These are phyloP conservation scores for Aphelocoma coerulescens DNA, from an alignment of 2,113 vertebrate species.

Conservation along the genomic window DNA sequence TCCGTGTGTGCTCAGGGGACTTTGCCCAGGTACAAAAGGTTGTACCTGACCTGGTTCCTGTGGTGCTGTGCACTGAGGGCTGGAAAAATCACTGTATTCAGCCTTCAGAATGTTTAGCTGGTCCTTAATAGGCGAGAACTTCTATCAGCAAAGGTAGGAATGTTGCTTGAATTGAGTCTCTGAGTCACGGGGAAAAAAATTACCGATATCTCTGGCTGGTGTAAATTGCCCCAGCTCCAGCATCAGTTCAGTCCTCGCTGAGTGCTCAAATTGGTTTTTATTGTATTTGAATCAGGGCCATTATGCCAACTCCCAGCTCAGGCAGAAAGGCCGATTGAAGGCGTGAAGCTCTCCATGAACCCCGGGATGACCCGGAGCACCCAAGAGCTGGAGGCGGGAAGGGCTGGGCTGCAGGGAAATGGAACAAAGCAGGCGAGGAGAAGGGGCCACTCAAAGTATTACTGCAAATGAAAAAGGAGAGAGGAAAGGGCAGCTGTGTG, in stretches of 20 bases:
- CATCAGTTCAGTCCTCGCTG: not conserved
- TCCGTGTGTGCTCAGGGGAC: rapidly evolving
- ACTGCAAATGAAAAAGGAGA: not conserved
- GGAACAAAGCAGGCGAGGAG: not conserved
- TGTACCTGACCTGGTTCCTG: not conserved
- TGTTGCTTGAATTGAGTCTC: not conserved
- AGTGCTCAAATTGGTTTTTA: not conserved
- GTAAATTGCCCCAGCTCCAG: not conserved
- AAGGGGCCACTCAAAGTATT: not conserved
- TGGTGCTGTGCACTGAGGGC: not conserved
- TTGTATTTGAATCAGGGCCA: not conserved
- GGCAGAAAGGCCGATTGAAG: not conserved
- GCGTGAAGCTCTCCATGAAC: not conserved
- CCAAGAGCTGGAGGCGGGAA: rapidly evolving
- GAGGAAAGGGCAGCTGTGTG: not conserved
- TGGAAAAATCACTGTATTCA: not conserved
- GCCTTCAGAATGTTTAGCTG: not conserved
- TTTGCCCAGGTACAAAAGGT: not conserved
- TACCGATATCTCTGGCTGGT: not conserved
- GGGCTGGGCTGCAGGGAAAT: not conserved
- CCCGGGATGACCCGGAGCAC: not conserved
- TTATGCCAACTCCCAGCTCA: not conserved
- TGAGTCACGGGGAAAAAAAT: not conserved
- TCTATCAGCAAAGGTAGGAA: not conserved
- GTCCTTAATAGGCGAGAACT: not conserved